Evolutionary conservation across 2,113 vertebrate genomes (phyloP).

Genomic region (pig (Sus scrofa)): T2T-Sscrofa CM000817.6:16614501-16615000

Average conservation of each 20-base stretch:
- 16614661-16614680: constrained; percentile 3
- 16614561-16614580: not conserved
- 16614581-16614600: not conserved
- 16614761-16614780: constrained; percentile 40
- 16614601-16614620: not conserved
- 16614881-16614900: not conserved
- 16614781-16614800: constrained; percentile 34
- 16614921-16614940: constrained; percentile 20
- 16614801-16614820: constrained; percentile 47
- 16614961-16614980: not conserved
- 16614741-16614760: constrained; percentile 12
- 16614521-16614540: not conserved
- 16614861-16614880: constrained; percentile 18
- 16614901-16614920: constrained; percentile 38
- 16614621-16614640: not conserved
- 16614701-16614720: constrained; percentile 34
- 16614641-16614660: not conserved
- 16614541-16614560: not conserved
- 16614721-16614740: not conserved
- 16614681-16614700: not conserved
- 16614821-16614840: constrained; percentile 31
- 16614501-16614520: constrained; percentile 35
- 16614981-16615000: constrained; percentile 23
- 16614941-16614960: constrained; percentile 20
- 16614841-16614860: constrained; percentile 40